Evolutionary conservation across 2,113 vertebrate genomes (phyloP).

Genomic region (Ptychochromis oligacanthus): DNA sequence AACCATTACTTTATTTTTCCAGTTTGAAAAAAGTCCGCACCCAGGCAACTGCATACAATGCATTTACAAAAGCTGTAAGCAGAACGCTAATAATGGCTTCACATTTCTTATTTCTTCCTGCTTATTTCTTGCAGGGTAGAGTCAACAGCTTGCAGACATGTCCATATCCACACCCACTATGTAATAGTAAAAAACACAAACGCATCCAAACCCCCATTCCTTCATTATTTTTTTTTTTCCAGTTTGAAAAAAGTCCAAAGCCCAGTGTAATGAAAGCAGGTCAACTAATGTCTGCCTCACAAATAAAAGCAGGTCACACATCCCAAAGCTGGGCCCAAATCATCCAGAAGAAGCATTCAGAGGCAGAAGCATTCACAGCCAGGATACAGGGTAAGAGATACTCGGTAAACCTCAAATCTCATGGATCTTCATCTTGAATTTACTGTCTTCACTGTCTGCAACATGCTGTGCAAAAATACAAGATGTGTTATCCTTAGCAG

Average conservation of each 20-base stretch:
- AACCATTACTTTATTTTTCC: neutral
- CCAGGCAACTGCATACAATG: neutral
- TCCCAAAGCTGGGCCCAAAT: neutral
- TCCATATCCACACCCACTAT: neutral
- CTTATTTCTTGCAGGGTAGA: neutral
- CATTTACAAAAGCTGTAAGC: neutral
- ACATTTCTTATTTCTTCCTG: neutral
- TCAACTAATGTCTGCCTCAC: neutral
- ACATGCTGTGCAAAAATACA: no score
- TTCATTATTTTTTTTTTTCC: neutral
- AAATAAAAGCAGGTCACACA: slow-evolving; percentile 1
- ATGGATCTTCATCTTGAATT: neutral
- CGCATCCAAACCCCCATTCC: neutral
- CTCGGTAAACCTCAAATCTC: no score
- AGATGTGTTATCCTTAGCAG: no score
- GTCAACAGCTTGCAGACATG: neutral
- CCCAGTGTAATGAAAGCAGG: neutral
- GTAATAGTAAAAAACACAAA: neutral
- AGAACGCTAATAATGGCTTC: neutral
- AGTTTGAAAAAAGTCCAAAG: neutral
- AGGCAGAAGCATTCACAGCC: neutral
- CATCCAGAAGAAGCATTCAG: neutral
- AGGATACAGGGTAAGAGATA: neutral
- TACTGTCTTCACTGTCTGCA: neutral
- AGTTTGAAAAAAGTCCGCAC: neutral